A percentile compares a stretch with the other conserved stretches of the same genome.
Evolutionary conservation across 64 coral and sea anemone species (phyloP).

Genomic region (Acropora yongei): DNA sequence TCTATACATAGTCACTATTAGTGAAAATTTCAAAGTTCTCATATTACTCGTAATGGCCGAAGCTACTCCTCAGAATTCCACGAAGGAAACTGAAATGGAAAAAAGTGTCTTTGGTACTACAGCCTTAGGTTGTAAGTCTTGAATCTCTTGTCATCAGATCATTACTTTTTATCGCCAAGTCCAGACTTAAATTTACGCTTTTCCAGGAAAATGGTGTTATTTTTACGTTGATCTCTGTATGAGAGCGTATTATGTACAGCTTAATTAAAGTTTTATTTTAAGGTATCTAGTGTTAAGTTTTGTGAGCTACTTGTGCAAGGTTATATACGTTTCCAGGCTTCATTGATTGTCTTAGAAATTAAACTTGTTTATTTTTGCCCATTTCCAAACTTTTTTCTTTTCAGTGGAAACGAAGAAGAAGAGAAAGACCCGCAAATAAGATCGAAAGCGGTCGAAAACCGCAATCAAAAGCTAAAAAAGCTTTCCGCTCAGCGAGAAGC

Average conservation of each 20-base stretch:
- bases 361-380: not conserved
- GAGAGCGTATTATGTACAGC: slow-evolving; percentile 79
- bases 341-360: not conserved
- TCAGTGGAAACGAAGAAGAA: slow-evolving; percentile 34
- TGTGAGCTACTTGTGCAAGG: not conserved
- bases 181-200: too few species aligned
- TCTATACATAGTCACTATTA: too few species aligned
- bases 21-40: too few species aligned
- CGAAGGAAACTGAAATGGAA: too few species aligned
- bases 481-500: slow-evolving; percentile 29
- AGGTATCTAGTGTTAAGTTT: slow-evolving; percentile 18
- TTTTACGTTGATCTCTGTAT: not conserved
- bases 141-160: too few species aligned
- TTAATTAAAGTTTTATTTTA: slow-evolving; percentile 76
- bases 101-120: too few species aligned
- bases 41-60: too few species aligned
- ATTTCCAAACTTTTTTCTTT: not conserved
- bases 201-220: not conserved
- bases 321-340: not conserved
- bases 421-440: slow-evolving; percentile 1
- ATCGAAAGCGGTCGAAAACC: not conserved
- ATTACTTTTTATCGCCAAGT: too few species aligned
- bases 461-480: not conserved
- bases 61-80: too few species aligned
- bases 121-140: too few species aligned